A percentile compares a stretch with the other conserved stretches of the same genome.
These are phyloP conservation scores for Aurelia sp. DNA, from an alignment of 30 jellyfish, hydroid and myxozoan genomes.

Conservation along the genomic window DNA sequence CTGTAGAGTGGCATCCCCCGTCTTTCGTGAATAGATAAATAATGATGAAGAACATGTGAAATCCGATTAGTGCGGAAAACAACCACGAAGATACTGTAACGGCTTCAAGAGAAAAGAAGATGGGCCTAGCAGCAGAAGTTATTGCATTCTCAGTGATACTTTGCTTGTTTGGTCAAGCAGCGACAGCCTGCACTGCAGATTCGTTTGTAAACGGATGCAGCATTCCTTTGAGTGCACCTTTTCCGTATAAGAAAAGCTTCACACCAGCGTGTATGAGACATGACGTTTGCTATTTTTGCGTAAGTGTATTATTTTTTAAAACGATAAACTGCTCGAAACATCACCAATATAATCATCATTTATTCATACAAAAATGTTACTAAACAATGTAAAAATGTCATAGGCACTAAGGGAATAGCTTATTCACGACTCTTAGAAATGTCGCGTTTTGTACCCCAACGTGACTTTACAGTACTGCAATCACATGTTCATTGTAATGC, in stretches of 20 bases:
- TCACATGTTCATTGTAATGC: too few relatives aligned
- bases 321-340: neutral
- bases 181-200: constrained; percentile 29
- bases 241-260: constrained; percentile 42
- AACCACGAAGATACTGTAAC: neutral
- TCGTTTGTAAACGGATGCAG: constrained; percentile 53
- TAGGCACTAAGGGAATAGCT: too few relatives aligned
- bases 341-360: neutral
- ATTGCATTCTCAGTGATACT: neutral
- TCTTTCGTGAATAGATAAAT: too few relatives aligned
- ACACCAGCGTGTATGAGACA: constrained; percentile 51
- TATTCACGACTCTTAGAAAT: too few relatives aligned
- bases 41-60: too few relatives aligned
- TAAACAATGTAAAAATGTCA: too few relatives aligned
- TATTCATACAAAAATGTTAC: too few relatives aligned
- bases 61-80: too few relatives aligned
- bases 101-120: neutral
- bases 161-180: neutral
- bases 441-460: too few relatives aligned
- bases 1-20: too few relatives aligned
- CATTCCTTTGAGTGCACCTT: constrained; percentile 43
- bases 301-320: neutral
- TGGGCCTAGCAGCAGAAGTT: neutral
- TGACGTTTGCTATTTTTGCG: constrained; percentile 65
- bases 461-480: too few relatives aligned